A percentile compares a stretch with the other conserved stretches of the same genome.
phyloP scores from a whole-genome alignment of 2,888 invertebrate species.

The Phengaris arion region DNA sequence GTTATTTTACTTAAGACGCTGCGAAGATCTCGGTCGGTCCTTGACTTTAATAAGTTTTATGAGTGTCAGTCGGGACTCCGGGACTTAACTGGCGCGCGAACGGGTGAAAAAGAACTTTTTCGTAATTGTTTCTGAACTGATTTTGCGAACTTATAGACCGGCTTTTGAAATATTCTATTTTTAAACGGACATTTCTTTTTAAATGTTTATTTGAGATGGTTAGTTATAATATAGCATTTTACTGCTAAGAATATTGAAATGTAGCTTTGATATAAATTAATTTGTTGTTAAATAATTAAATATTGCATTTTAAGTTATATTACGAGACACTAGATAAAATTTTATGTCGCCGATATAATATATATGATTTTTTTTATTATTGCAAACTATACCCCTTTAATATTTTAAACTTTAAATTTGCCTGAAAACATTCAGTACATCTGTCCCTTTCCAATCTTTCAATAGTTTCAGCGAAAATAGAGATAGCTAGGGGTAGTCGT shows the following conservation, averaged over 20 bases:
- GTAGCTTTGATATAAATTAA: neutral
- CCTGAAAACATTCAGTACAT: conserved; percentile 38
- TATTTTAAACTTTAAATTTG: neutral
- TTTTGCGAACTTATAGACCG: conserved; percentile 58
- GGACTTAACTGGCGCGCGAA: conserved; percentile 75
- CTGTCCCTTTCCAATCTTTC: conserved; percentile 59
- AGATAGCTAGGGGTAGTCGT: conserved; percentile 71
- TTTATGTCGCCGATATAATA: too few relatives aligned
- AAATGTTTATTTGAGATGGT: neutral
- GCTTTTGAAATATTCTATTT: conserved; percentile 62
- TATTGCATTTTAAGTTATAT: neutral
- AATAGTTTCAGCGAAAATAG: conserved; percentile 59
- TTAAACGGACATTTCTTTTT: conserved; percentile 23
- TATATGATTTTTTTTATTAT: neutral
- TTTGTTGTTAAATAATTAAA: neutral
- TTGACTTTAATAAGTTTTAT: conserved; percentile 80
- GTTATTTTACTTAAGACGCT: conserved; percentile 78
- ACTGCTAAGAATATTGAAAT: neutral
- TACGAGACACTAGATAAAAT: too few relatives aligned
- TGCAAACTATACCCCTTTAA: neutral
- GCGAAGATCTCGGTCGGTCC: conserved; percentile 75
- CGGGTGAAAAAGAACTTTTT: conserved; percentile 74
- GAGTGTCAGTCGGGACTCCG: conserved; percentile 76
- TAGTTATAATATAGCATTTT: conserved; percentile 33
- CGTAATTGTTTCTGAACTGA: conserved; percentile 75